Base-by-base conservation (phyloP, 2,888 invertebrate species). In the Philonicus albiceps region DNA sequence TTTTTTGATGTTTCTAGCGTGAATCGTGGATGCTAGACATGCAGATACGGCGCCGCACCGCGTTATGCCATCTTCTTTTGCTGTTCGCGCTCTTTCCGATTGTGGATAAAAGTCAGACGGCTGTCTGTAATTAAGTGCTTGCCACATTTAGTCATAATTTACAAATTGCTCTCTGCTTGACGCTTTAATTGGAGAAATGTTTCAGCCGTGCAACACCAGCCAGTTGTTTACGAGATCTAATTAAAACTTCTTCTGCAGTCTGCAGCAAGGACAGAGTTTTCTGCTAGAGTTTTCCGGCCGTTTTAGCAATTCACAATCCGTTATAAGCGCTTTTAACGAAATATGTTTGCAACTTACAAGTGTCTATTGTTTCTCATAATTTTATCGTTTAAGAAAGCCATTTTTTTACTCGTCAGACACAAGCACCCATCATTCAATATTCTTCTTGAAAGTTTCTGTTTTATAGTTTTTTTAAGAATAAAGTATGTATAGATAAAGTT, bases 171-270 rank as follows among this genome's bases (percentile, higher is more conserved):
- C 31, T 74, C 74, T 30, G 31, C 34, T 34, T 34, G 31, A 34
- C 74, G 74, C n/a, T 34, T 74, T 76, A 64, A 64, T 64, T 22
- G 64, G 64, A 64, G 64, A 64, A 64, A 64, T 22, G 64, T 64
- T 8, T 64, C 64, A 64, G 19, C 11, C 64, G 27, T 64, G 64
- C 64, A 64, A 64, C 64, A 22, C 64, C 22, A 22, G 64, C 64
- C 64, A 22, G 64, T 64, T 76, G 76, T 76, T 37, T 37, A 76
- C 37, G 76, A 40, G 37, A 22, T 76, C 76, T 76, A 76, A 76
- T 76, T 76, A 76, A 76, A 76, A 76, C 37, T 76, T 76, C 34
- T 76, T 76, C 40, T 40, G 76, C 34, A 76, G 34, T 22, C 19
- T 76, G 40, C 34, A 22, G 27, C 64, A 8, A 22, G 8, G n/a